phyloP scores from a whole-genome alignment of 2,113 vertebrate genomes.

The Cyanistes caeruleus region DNA sequence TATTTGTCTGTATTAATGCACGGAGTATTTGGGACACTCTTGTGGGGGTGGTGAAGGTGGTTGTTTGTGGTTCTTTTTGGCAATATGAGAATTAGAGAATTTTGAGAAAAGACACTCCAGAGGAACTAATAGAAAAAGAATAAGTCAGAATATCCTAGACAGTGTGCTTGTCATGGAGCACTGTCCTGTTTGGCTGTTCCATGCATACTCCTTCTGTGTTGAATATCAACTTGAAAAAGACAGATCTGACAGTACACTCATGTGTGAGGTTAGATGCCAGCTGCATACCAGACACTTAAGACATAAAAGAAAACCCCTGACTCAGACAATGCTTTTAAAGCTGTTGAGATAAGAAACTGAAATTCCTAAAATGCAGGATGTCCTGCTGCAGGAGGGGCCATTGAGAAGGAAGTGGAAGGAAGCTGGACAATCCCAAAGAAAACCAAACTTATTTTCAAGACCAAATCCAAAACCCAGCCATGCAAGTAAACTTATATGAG shows the following conservation, averaged over 20 bases:
- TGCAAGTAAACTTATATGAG: neutral
- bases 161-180: neutral
- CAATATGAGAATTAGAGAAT: neutral
- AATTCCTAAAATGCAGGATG: slow-evolving; percentile 63
- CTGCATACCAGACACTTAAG: slow-evolving; percentile 1
- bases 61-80: neutral
- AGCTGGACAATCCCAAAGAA: slow-evolving; percentile 27
- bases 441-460: slow-evolving; percentile 4
- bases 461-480: neutral
- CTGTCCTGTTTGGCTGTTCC: neutral
- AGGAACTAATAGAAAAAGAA: neutral
- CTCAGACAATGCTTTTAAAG: slow-evolving; percentile 38
- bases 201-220: neutral
- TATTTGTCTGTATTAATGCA: neutral
- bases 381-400: slow-evolving; percentile 28
- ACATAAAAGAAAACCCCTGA: slow-evolving; percentile 45
- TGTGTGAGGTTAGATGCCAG: neutral
- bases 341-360: slow-evolving; percentile 58
- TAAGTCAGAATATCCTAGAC: neutral
- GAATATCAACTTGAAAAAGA: neutral
- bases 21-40: neutral
- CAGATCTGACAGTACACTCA: neutral
- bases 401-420: slow-evolving; percentile 45
- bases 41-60: neutral
- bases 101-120: neutral